These are phyloP conservation scores for Sphaeramia orbicularis DNA, from an alignment of 2,797 vertebrate genomes.

Conservation along the genomic window DNA sequence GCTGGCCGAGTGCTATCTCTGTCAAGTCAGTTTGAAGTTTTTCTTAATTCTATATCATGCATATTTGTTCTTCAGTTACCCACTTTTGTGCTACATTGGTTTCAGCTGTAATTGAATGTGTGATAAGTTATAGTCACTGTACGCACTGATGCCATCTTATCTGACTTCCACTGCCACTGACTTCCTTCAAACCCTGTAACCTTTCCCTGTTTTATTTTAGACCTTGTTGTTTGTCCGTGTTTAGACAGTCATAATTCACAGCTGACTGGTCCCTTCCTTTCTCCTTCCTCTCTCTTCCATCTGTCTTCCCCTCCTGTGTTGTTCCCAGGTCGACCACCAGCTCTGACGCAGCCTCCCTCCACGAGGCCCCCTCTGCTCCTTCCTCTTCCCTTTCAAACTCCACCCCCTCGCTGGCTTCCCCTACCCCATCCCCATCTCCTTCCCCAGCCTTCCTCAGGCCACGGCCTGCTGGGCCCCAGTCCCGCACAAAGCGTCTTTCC, in stretches of 20 bases:
- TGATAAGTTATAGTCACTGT: slow-evolving; percentile 35
- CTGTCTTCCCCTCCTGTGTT: slow-evolving; percentile 57
- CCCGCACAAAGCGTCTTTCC: slow-evolving; percentile 92
- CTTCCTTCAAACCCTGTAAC: slow-evolving; percentile 43
- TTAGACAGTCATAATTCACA: slow-evolving; percentile 76
- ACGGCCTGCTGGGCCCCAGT: slow-evolving; percentile 83
- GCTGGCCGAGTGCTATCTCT: slow-evolving; percentile 95
- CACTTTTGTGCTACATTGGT: slow-evolving; percentile 1
- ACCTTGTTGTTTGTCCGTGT: slow-evolving; percentile 67
- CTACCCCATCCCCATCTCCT: slow-evolving; percentile 81
- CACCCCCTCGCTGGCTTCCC: slow-evolving; percentile 86
- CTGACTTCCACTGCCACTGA: slow-evolving; percentile 61
- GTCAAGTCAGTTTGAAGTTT: slow-evolving; percentile 88
- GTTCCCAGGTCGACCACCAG: slow-evolving; percentile 86
- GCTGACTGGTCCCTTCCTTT: slow-evolving; percentile 77
- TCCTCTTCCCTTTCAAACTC: slow-evolving; percentile 88
- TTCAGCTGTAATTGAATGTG: slow-evolving; percentile 17
- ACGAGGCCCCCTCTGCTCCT: slow-evolving; percentile 83
- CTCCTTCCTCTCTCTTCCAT: slow-evolving; percentile 69
- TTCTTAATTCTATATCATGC: slow-evolving; percentile 8
- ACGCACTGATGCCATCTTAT: slow-evolving; percentile 54
- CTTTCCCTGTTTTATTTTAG: slow-evolving; percentile 72
- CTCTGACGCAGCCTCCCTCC: slow-evolving; percentile 88
- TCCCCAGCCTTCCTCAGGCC: slow-evolving; percentile 86
- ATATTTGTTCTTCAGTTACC: slow-evolving; percentile 8